Base-by-base conservation (phyloP, 1,140 invertebrate genomes). In the Globodera ellingtonae region DNA sequence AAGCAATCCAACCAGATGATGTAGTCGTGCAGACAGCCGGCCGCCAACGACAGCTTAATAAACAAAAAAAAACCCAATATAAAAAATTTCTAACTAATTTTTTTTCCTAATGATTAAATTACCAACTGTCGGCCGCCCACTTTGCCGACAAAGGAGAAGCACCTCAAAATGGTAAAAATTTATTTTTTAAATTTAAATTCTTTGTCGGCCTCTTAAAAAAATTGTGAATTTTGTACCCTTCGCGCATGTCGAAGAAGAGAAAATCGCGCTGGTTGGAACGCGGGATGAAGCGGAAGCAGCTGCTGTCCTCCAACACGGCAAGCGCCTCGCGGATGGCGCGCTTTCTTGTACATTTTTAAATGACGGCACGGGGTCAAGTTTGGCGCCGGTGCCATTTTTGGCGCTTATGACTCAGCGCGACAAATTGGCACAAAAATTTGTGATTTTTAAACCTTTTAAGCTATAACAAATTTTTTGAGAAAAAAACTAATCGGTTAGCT, bases 191-290 rank as follows among this genome's bases (percentile, higher is more conserved):
- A 44, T 46, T 66, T 65, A 35, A 35, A 35, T 35, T 35, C 35
- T 3, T 35, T 35, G 35, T 3, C 1, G 35, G 35, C 35, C 35
- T 35, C 3, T 35, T 35, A 35, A 35, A 35, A 35, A 35, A 35
- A 35, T 35, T 35, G 0, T 2, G 35, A 35, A 35, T 35, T 24
- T 6, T 15, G 6, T 62, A 62, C 56, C 82, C 82, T 48, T 83
- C 82, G 15, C n/a, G 72, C 74, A 66, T 82, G 48, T 82, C 82
- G 62, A 83, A 65, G 75, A 80, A 84, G n/a, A 83, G 67, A 82
- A 72, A 83, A 48, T 83, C 81, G 48, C 50, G 48, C 56, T 83
- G 75, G 24, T 70, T 59, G 56, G 56, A 62, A 24, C 65, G 66
- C 15, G 83, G 75, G 15, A 82, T n/a, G 59, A 83, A 83, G 21